phyloP scores from a whole-genome alignment of 2,113 vertebrate genomes.

The Crotalus horridus region DNA sequence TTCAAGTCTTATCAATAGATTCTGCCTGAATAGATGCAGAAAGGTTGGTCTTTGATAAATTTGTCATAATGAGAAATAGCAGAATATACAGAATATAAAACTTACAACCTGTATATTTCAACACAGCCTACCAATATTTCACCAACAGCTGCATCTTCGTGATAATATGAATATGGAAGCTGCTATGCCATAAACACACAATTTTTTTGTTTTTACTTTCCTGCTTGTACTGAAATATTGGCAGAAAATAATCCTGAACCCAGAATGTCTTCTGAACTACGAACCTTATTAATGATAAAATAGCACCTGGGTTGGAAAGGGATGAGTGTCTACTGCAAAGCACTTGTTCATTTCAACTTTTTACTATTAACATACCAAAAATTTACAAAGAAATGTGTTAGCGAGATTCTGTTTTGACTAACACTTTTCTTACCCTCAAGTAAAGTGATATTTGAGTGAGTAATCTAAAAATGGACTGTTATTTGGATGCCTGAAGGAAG shows the following conservation, averaged over 20 bases:
- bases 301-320: neutral
- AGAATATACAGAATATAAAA: neutral
- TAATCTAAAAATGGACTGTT: slow-evolving; percentile 3
- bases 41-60: neutral
- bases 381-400: accelerated
- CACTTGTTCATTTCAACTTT: neutral
- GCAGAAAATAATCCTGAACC: neutral
- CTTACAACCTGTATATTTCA: neutral
- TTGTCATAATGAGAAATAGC: neutral
- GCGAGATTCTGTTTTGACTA: neutral
- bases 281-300: neutral
- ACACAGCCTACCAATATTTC: neutral
- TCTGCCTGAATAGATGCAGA: neutral
- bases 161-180: neutral
- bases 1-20: neutral
- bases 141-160: neutral
- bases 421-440: neutral
- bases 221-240: neutral
- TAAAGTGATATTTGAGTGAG: neutral
- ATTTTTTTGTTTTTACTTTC: neutral
- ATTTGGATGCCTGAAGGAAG: slow-evolving; percentile 18
- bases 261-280: neutral
- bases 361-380: neutral
- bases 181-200: neutral
- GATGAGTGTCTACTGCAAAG: neutral